Base-by-base conservation (phyloP, 2,113 vertebrate genomes). In the Leucopsar rothschildi region DNA sequence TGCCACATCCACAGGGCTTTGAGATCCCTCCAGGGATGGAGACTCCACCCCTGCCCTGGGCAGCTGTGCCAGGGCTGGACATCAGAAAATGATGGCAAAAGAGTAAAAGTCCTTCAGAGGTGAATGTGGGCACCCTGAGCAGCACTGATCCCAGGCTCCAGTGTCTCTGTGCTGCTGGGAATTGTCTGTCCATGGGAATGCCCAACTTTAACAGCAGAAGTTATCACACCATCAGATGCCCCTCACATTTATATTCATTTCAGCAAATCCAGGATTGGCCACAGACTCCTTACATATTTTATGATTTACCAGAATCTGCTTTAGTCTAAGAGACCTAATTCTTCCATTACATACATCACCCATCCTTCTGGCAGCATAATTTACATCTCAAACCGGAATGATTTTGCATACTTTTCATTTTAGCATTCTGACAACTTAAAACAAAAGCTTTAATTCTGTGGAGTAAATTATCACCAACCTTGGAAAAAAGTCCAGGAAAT, bases 331-430 rank as follows among this genome's bases (percentile, higher is more conserved):
- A 93, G 45, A 87, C 61, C 61, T 86, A 80, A 82, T 91, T 95
- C 66, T 89, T 70, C 70, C 68, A 27, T 85, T 94, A 40, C 50
- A 47, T 25, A 6, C 49, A 50, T 82, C 75, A 77, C 59, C 63
- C 93, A 49, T 88, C 61, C 65, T 91, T 47, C 89, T 95, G 71
- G 90, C 91, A 95, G 87, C 63, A 22, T 1, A 63, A 91, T 95
- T 95, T 87, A 63, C 66, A 77, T 76, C 91, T 91, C 50, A 88
- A 90, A 91, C 57, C 3, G 0, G 75, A 63, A 91, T 80, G 57
- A 91, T 85, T 92, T 87, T 77, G 27, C 84, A 92, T 66, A 65
- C 47, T 85, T 89, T 80, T 91, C 84, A 57, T 94, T 95, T 85
- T 42, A 95, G 59, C 33, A 35, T 86, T 77, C 53, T 90, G 89